These are phyloP conservation scores for Macroglossus sobrinus DNA, from an alignment of 2,113 vertebrate species.

Conservation along the genomic window DNA sequence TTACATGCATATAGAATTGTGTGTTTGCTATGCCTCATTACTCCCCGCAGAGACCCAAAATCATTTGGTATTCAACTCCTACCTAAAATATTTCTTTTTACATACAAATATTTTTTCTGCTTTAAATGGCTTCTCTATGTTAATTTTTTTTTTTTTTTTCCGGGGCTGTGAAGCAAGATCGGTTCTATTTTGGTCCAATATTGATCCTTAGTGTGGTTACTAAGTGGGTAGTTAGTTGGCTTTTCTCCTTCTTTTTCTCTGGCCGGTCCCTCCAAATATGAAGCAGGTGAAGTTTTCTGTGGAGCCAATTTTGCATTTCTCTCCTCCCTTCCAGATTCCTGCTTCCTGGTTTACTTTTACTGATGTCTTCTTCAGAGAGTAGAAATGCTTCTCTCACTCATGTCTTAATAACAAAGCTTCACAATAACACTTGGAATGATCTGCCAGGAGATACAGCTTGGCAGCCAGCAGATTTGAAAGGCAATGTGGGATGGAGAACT, in stretches of 20 bases:
- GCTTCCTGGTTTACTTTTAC: conserved; percentile 32
- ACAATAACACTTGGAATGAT: neutral
- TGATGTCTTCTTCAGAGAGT: neutral
- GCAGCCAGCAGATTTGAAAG: neutral
- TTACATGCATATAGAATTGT: conserved; percentile 90
- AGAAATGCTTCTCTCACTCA: neutral
- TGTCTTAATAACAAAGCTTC: neutral
- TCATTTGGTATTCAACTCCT: conserved; percentile 85
- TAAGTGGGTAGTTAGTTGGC: neutral
- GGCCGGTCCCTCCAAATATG: neutral
- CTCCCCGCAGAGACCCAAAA: conserved; percentile 88
- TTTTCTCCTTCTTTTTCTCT: neutral
- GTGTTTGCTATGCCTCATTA: conserved; percentile 91
- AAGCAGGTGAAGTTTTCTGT: neutral
- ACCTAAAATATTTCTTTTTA: conserved; percentile 85
- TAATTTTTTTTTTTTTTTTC: conserved; percentile 66
- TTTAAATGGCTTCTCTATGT: conserved; percentile 83
- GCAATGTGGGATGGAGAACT: neutral
- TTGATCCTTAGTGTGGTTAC: neutral
- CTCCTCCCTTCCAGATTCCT: neutral
- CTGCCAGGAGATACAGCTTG: neutral
- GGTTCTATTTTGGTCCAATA: conserved; percentile 50
- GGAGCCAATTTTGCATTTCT: neutral
- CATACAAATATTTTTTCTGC: conserved; percentile 78
- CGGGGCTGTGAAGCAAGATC: conserved; percentile 13